Evolutionary conservation across 2,797 vertebrate species (phyloP), one percentile per base, ranked within the genome.

Genomic region (Smutsia temminckii): DNA sequence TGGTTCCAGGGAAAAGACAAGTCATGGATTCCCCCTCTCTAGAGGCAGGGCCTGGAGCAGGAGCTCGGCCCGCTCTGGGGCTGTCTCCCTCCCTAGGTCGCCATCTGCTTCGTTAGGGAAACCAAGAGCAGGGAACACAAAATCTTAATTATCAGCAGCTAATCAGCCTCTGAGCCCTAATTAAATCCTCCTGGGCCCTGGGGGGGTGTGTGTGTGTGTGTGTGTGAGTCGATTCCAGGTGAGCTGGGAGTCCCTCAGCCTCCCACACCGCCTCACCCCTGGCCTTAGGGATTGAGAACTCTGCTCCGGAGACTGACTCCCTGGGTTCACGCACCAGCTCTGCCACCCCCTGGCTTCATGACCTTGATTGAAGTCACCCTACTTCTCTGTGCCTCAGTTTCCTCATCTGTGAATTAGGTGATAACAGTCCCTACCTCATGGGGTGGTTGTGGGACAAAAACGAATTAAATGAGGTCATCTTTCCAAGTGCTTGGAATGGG

Each of bases 131-230:
- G 53, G 69, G 79, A 77, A 85, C 37, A 75, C 66, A 85, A 46
- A 91, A 84, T 68, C 93, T 95, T 96, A 95, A 96, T 96, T 96
- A 97, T 61, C 95, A 89, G 97, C 61, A 29, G 80, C 64, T 92
- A 53, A 57, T 66, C 40, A 79, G 96, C 49, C 17, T 85, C 92
- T 94, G 79, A 96, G 66, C 71, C 49, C 94, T 96, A 97, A 97
- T 96, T 95, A 97, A 95, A 72, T 63, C 46, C 81, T 93, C 80
- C 49, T n/a, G 88, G 66, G 95, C 74, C 90, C 59, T 8, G 12
- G 59, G 91, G 29, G 27, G 3, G 29, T 20, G 42, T 20, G 17
- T 17, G 71, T 59, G 27, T 53, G 68, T 29, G n/a, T n/a, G 55
- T 34, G 84, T 46, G 64, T 57, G 13, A 51, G 59, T 40, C 0